Conservation (phyloP, 2,888 invertebrate species). For the Chydorus sphaericus region DNA sequence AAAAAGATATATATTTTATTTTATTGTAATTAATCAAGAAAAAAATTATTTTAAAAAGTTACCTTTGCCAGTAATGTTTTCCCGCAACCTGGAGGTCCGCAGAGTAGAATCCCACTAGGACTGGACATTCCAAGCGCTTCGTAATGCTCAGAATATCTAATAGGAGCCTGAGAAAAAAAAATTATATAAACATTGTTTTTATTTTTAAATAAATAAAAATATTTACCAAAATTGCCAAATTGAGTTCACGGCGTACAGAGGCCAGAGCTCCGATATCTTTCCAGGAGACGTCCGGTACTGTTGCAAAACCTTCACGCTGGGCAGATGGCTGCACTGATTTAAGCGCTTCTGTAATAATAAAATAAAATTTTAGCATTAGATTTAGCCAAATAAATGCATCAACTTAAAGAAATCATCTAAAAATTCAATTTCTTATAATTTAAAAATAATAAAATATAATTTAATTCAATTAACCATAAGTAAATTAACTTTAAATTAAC, state of each 20-base stretch:
- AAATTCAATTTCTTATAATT: no score
- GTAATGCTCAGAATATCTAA: constrained; percentile 68
- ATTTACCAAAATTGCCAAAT: constrained; percentile 67
- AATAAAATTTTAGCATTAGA: no score
- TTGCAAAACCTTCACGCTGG: constrained; percentile 92
- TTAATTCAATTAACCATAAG: no score
- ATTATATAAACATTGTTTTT: background rate
- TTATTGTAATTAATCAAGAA: no score
- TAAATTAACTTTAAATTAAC: no score
- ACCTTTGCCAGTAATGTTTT: constrained; percentile 94
- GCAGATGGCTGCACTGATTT: constrained; percentile 79
- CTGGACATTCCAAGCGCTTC: constrained; percentile 58
- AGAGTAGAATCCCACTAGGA: constrained; percentile 80
- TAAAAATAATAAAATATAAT: no score
- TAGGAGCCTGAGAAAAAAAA: constrained; percentile 51
- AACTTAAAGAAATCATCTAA: no score
- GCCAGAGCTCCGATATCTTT: constrained; percentile 84
- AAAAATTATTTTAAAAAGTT: no score
- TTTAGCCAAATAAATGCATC: no score
- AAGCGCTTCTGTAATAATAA: constrained; percentile 48
- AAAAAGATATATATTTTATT: no score
- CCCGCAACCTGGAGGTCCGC: constrained; percentile 93
- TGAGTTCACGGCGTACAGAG: constrained; percentile 74
- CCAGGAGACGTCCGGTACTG: constrained; percentile 95
- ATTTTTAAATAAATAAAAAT: background rate